These are phyloP conservation scores for Steinernema feltiae DNA, from an alignment of 1,140 invertebrate species.

Conservation along the genomic window DNA sequence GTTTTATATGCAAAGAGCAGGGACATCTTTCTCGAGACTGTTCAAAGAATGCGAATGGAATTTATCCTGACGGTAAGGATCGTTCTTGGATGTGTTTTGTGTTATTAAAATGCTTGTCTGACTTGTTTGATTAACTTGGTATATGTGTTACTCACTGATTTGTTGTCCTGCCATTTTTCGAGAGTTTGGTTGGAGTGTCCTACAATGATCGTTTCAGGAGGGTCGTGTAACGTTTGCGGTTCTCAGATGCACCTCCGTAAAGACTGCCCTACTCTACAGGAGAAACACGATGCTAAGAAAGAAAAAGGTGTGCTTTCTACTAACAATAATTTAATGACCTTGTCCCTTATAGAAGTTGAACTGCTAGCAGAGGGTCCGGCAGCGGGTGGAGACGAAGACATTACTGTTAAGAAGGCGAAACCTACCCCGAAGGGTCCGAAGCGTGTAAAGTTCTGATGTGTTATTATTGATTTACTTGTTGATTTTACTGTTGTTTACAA, in stretches of 20 bases:
- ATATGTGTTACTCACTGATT: too few species aligned
- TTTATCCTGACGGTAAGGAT: conserved; percentile 77
- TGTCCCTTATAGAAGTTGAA: background rate
- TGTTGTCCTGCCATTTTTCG: too few species aligned
- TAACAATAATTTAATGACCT: background rate
- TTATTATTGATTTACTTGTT: background rate
- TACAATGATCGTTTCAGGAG: conserved; percentile 56
- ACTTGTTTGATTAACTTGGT: too few species aligned
- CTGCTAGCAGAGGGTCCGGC: background rate
- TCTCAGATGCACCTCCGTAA: conserved; percentile 77
- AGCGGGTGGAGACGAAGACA: background rate
- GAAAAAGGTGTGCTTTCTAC: conserved; percentile 18
- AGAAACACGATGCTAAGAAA: conserved; percentile 16
- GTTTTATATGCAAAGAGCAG: conserved; percentile 60
- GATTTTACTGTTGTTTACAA: background rate
- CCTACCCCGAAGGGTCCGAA: background rate
- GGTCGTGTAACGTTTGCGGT: conserved; percentile 73
- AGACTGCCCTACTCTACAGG: conserved; percentile 67
- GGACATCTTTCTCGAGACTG: conserved; percentile 61
- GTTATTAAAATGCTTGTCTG: too few species aligned
- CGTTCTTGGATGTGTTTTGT: too few species aligned
- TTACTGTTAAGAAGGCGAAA: background rate
- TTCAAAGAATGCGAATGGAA: conserved; percentile 65
- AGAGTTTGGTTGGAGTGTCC: too few species aligned
- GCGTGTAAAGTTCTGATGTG: background rate